These are phyloP conservation scores for Epistrophe grossulariae DNA, from an alignment of 2,888 invertebrate genomes.

Conservation along the genomic window DNA sequence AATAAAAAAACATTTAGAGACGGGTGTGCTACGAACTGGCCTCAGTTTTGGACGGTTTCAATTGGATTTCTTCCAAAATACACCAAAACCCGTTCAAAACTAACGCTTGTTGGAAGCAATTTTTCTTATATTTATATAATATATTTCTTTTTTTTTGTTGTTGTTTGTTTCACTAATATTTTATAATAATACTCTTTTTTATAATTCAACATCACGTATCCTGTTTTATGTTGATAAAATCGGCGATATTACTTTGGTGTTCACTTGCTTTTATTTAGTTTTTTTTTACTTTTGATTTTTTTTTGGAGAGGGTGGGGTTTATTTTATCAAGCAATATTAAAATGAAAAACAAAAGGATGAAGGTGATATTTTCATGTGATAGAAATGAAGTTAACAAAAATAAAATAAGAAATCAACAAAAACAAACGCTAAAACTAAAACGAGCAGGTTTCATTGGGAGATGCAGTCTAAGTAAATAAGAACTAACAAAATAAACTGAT, in stretches of 20 bases:
- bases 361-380: slow-evolving; percentile 31
- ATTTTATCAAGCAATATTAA: slow-evolving; percentile 55
- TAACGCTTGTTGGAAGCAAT: slow-evolving; percentile 81
- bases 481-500: background rate
- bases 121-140: slow-evolving; percentile 29
- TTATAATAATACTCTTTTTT: slow-evolving; percentile 40
- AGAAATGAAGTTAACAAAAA: slow-evolving; percentile 30
- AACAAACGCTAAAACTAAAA: slow-evolving; percentile 5
- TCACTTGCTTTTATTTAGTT: slow-evolving; percentile 58
- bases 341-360: slow-evolving; percentile 42
- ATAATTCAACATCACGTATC: slow-evolving; percentile 65
- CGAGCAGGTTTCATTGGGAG: slow-evolving; percentile 45
- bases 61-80: slow-evolving; percentile 83
- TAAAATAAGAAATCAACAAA: background rate
- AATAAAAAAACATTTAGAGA: slow-evolving; percentile 72
- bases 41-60: slow-evolving; percentile 85
- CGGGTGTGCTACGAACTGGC: slow-evolving; percentile 80
- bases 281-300: slow-evolving; percentile 22
- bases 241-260: slow-evolving; percentile 35
- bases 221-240: slow-evolving; percentile 63
- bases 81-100: slow-evolving; percentile 85
- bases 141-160: slow-evolving; percentile 43
- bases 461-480: slow-evolving; percentile 17
- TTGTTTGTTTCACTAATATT: slow-evolving; percentile 64
- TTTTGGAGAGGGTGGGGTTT: slow-evolving; percentile 40